Conservation (phyloP, 2,888 invertebrate species). For the Pocota personata region DNA sequence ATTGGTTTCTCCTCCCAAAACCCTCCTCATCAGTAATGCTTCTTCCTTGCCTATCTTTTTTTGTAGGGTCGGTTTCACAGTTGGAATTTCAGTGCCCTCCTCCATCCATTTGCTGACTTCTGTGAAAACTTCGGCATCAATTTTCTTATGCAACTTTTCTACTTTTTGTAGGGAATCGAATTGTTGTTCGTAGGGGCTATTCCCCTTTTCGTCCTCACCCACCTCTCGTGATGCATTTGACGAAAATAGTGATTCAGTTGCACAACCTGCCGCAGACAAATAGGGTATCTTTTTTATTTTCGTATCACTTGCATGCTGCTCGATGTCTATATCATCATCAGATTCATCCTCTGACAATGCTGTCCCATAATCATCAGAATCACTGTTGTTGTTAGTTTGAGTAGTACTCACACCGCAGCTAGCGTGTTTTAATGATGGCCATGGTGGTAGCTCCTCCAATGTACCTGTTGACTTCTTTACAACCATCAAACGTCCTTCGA, state of each 20-base stretch:
- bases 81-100: not conserved
- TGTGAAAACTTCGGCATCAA: constrained; percentile 11
- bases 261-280: not conserved
- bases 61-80: not conserved
- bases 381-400: constrained; percentile 5
- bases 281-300: constrained; percentile 37
- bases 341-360: constrained; percentile 67
- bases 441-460: constrained; percentile 76
- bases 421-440: constrained; percentile 6
- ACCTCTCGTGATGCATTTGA: constrained; percentile 1
- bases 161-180: not conserved
- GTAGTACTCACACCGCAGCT: constrained; percentile 35
- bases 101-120: constrained; percentile 5
- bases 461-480: constrained; percentile 77
- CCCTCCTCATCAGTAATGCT: not conserved
- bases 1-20: not conserved
- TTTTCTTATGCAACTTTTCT: constrained; percentile 16
- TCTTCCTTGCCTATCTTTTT: not conserved
- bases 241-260: constrained; percentile 12
- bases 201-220: not conserved
- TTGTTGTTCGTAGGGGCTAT: constrained; percentile 9
- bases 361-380: constrained; percentile 62
- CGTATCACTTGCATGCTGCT: constrained; percentile 76
- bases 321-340: constrained; percentile 75
- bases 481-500: constrained; percentile 78